phyloP scores from a whole-genome alignment of 2,888 invertebrate genomes.

The Cancer borealis region DNA sequence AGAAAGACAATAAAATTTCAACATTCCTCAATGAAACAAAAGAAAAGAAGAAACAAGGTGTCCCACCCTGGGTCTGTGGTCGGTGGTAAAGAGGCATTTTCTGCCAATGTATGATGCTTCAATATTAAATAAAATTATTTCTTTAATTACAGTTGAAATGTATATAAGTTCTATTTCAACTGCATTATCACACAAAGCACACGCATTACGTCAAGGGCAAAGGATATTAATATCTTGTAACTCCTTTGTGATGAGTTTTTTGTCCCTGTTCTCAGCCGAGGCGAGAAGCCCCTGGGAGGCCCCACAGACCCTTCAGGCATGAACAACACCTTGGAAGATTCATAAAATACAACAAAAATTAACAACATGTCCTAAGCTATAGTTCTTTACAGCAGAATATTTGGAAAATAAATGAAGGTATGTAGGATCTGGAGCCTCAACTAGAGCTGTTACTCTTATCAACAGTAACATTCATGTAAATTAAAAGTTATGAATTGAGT shows the following conservation, averaged over 20 bases:
- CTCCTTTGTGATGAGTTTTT: neutral
- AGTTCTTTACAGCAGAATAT: conserved; percentile 47
- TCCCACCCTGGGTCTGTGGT: conserved; percentile 39
- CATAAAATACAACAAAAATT: conserved; percentile 59
- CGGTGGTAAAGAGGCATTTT: neutral
- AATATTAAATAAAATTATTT: neutral
- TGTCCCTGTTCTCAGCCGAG: neutral
- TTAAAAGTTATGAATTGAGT: neutral
- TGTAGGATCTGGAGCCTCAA: conserved; percentile 1
- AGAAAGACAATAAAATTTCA: conserved; percentile 43
- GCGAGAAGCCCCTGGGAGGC: neutral
- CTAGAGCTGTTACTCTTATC: neutral
- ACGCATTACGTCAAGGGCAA: neutral
- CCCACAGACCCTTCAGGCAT: neutral
- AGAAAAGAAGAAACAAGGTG: conserved; percentile 4
- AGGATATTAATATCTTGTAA: neutral
- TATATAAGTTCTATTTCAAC: neutral
- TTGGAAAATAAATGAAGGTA: neutral
- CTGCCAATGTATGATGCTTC: neutral
- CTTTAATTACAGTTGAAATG: neutral
- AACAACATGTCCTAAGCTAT: conserved; percentile 45
- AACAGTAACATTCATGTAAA: neutral
- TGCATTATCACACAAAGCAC: neutral
- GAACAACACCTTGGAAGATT: conserved; percentile 43
- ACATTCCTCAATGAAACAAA: conserved; percentile 49